Evolutionary conservation across 2,888 invertebrate genomes (phyloP), one percentile per base, ranked within the genome.

Genomic region (Homarus gammarus): DNA sequence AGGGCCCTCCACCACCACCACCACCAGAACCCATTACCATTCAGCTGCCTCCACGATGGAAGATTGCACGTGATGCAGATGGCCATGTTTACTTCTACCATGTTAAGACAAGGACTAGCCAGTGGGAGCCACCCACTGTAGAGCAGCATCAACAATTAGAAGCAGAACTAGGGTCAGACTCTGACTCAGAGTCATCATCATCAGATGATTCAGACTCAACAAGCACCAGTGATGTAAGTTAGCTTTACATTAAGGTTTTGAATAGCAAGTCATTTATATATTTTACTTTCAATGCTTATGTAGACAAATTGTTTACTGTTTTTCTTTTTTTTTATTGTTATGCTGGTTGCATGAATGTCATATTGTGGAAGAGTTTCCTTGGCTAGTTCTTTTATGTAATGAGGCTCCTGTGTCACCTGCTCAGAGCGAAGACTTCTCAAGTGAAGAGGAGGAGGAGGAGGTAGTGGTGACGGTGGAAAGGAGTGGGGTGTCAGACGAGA

Each of bases 21-120:
- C 92, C 93, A 38, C 92, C 93, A 92, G 92, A 87, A 92, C 93
- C 91, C 92, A 31, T 90, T 31, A 91, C 89, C 92, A 93, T 92
- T 90, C 93, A 96, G 92, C 94, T 98, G 89, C 98, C 98, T 0
- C 96, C 96, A 0, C 95, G 96, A 93, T 99, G 99, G 99, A 97
- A 97, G 93, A 96, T 96, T 93, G 97, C 97, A 0, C 95, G 95
- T 91, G 98, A 98, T 93, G 94, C 95, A 2, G 96, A 96, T 84
- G 98, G 98, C 0, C 95, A 98, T 92, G 95, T 96, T 0, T 99
- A 98, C 94, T 99, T 98, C 94, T 99, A 98, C 94, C 98, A 99
- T 94, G 95, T 96, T 1, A 96, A 96, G 93, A 95, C 96, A 79
- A 95, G 97, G 10, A 84, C 73, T 70, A 87, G 81, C 83, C 78